Evolutionary conservation across 2,113 vertebrate species (phyloP).

Genomic region (Pelecanus crispus): DNA sequence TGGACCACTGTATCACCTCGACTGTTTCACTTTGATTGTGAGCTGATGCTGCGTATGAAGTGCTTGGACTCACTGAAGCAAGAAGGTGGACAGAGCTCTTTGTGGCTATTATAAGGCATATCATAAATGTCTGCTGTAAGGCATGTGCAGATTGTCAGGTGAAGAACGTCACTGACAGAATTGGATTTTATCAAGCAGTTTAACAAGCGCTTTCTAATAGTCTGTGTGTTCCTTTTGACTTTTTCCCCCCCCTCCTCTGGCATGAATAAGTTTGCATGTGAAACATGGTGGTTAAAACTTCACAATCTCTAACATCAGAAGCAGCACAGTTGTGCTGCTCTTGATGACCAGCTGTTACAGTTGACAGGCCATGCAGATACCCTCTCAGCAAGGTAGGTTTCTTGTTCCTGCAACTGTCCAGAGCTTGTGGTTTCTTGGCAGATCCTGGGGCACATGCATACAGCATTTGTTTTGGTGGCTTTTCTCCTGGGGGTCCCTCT

Average conservation of each 20-base stretch:
- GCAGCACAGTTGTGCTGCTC: neutral
- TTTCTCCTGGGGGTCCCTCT: neutral
- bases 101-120: accelerated
- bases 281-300: accelerated
- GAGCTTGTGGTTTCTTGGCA: neutral
- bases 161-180: neutral
- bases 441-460: neutral
- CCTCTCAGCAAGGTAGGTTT: neutral
- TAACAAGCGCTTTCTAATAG: neutral
- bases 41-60: neutral
- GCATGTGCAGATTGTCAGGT: neutral
- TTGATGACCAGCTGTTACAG: neutral
- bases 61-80: accelerated
- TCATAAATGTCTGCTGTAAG: neutral
- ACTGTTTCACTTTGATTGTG: neutral
- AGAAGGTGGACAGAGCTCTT: neutral
- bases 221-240: neutral
- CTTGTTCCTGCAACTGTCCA: neutral
- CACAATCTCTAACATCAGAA: neutral
- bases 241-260: accelerated
- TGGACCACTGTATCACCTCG: accelerated
- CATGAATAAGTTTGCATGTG: neutral
- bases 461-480: neutral
- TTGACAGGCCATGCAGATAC: neutral
- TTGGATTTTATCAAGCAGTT: neutral